Evolutionary conservation across 1,140 invertebrate species (phyloP), one percentile per base, ranked within the genome.

Genomic region (Ostrea denselamellosa): DNA sequence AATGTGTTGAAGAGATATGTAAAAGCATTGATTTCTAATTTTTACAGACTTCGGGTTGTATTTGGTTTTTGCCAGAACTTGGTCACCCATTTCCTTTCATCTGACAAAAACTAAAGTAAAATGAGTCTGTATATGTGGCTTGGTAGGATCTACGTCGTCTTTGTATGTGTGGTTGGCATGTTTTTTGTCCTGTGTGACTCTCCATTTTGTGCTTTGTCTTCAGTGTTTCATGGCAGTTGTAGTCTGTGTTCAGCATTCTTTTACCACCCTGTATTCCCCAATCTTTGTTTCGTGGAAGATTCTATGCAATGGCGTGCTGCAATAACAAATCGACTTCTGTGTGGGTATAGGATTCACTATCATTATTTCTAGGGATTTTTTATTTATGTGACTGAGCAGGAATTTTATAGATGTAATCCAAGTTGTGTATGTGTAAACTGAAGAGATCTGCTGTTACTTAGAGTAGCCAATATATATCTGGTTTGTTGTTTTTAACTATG

Each of bases 381-480:
- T 62, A 62, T 62, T 44, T 17, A 62, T 62, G 56, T 62, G 56
- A 17, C 34, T 44, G 34, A 44, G n/a, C 14, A n/a, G 56, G 56
- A 62, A 62, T 62, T 62, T 58, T 17, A 19, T 19, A 62, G 17
- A n/a, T 19, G 17, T 62, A 62, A 62, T 62, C 56, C 56, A 19
- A 62, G 56, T 62, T 62, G 56, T 77, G 68, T 77, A 25, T 77
- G 28, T 77, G 28, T 28, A 77, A 34, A 77, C 22, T 77, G 28
- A 77, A 77, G 22, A 77, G 68, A 77, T 77, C 68, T 77, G 68
- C 10, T 77, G 68, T 77, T 77, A 25, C 8, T 14, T 77, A 77
- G 68, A 25, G 28, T 77, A 77, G 68, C 68, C 68, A 77, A 77
- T 77, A 68, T 34, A 77, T 77, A 77, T 28, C 68, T 77, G 68